Percentiles rank a stretch among this genome's conserved stretches.
These are phyloP conservation scores for Glyphotaelius pellucidus DNA, from an alignment of 2,888 invertebrate genomes.

Conservation along the genomic window DNA sequence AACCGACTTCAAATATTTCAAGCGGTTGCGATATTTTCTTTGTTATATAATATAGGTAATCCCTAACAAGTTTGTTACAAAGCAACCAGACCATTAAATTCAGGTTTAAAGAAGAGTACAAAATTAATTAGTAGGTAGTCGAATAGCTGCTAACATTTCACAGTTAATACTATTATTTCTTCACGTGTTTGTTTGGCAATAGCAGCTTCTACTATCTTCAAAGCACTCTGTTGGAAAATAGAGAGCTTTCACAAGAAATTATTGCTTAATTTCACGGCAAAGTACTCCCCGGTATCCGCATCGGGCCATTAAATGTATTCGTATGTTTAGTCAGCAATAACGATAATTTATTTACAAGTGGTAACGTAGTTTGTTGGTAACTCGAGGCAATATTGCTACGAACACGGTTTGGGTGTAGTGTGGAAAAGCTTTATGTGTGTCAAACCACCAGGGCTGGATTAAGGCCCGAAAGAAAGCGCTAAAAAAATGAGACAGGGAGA, in stretches of 20 bases:
- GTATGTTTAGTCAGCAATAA: not conserved
- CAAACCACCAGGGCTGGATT: not conserved
- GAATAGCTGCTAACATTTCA: not conserved
- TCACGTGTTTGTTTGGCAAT: not conserved
- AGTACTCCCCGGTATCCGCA: not conserved
- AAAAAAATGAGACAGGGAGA: too few relatives aligned
- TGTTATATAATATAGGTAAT: not conserved
- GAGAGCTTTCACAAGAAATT: not conserved
- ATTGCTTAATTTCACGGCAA: not conserved
- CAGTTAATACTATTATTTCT: not conserved
- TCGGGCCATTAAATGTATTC: not conserved
- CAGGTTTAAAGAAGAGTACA: not conserved
- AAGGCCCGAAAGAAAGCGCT: too few relatives aligned
- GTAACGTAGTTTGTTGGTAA: not conserved
- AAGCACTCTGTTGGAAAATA: not conserved
- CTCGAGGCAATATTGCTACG: not conserved
- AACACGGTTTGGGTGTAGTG: not conserved
- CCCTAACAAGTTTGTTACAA: not conserved
- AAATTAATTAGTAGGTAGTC: not conserved
- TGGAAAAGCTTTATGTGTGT: not conserved
- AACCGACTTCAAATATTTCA: not conserved
- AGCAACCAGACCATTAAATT: not conserved
- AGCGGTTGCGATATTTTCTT: not conserved
- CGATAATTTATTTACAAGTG: not conserved
- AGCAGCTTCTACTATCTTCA: not conserved